Evolutionary conservation across 35 echinoderm and acorn worm genomes (phyloP).

Genomic region (Heliocidaris erythrogramma): DNA sequence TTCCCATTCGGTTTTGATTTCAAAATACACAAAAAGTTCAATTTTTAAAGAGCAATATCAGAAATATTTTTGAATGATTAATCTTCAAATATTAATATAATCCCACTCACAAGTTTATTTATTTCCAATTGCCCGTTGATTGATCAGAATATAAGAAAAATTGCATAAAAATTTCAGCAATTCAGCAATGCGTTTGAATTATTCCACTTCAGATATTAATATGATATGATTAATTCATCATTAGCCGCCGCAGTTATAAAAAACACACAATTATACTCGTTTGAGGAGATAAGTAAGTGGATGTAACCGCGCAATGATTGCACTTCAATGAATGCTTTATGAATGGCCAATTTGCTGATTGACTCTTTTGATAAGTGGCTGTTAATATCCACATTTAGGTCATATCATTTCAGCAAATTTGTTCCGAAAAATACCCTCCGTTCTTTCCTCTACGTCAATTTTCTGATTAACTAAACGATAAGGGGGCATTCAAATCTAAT

Average conservation of each 20-base stretch:
- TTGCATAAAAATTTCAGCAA: neutral
- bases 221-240: neutral
- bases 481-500: neutral
- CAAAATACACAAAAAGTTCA: neutral
- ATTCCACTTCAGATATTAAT: neutral
- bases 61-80: neutral
- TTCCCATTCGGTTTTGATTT: too few relatives aligned
- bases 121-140: neutral
- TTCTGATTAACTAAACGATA: conserved; percentile 13
- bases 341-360: conserved; percentile 4
- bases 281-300: neutral
- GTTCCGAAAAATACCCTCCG: neutral
- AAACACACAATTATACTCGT: neutral
- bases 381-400: neutral
- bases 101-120: neutral
- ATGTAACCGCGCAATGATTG: neutral
- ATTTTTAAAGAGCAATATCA: neutral
- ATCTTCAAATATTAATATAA: neutral
- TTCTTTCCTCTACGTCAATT: neutral
- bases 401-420: neutral
- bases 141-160: neutral
- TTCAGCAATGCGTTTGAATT: neutral
- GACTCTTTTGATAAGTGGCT: neutral
- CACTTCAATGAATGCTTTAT: conserved; percentile 2
- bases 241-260: neutral